Base-by-base conservation (phyloP, 2,113 vertebrate species). In the Stegostoma tigrinum region DNA sequence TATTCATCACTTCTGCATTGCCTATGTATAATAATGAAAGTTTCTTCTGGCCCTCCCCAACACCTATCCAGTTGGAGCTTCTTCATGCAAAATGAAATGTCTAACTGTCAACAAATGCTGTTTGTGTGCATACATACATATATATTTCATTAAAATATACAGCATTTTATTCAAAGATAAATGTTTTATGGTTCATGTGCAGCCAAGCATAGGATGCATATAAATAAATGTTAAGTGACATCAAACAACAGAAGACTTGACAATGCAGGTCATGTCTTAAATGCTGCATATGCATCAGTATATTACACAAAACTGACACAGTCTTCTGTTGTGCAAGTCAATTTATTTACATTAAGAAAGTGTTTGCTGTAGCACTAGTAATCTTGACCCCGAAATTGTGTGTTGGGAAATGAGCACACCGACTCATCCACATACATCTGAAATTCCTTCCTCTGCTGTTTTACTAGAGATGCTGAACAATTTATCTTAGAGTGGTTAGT, bases 1-100 rank as follows among this genome's bases (percentile, higher is more conserved):
- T 95, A 95, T 95, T 95, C 94, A 95, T 95, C 94, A 95, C 67
- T 95, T 95, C 68, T 70, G 94, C 68, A 95, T 48, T 48, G 94
- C 94, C 52, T 95, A 52, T 95, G 94, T 72, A 72, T 72, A 48
- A 38, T 70, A 95, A 70, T 95, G 94, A 48, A 95, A 95, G 94
- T 48, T 95, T 45, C 68, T 95, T 72, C 68, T 38, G 17, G 34
- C n/a, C 42, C 94, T 48, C 67, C 68, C 94, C 23, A 48, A 52
- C 45, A 93, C 27, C 19, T 72, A 95, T 72, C 94, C 94, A 48
- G 24, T 95, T 95, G 75, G 14, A 70, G 68, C 94, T 17, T 45
- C 94, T 52, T 75, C 42, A 19, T 72, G 42, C 68, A 95, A 83
- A 90, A 90, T 90, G 52, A 90, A 90, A 90, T 90, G 87, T 61